Base-by-base conservation (phyloP, 1,140 invertebrate genomes). In the Magallana gigas region DNA sequence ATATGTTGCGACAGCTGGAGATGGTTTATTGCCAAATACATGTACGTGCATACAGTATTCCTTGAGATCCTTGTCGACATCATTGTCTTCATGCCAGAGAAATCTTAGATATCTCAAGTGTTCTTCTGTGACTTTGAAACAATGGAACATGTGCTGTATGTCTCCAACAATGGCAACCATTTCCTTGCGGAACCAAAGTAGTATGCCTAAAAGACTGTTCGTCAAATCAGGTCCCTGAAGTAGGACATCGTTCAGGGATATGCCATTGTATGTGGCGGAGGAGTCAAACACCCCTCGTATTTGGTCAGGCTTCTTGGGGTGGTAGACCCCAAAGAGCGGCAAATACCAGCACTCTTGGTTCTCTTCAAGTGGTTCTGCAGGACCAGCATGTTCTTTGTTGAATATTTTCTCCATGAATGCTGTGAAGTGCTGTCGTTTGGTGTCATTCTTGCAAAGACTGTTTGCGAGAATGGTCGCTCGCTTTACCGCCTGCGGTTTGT, bases 171-270 rank as follows among this genome's bases (percentile, higher is more conserved):
- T 85, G 23, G 85, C 88, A 16, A 89, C 62, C 7, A 7, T 1
- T 8, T 89, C 81, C 62, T 81, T 68, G 12, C 88, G n/a, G 83
- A 89, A 89, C 36, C 88, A 1, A 6, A 87, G 57, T 16, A 87
- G 36, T 4, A 89, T 58, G 14, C 5, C 85, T 81, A 88, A 9
- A 14, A 76, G 68, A 18, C 23, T 68, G 80, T 76, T 92, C 89
- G 95, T 94, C 0, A 95, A 71, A 83, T n/a, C n/a, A 60, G 59
- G n/a, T 60, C n/a, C 59, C n/a, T n/a, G n/a, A n/a, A n/a, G n/a
- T 93, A 92, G 12, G 95, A 94, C 0, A 0, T 92, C 92, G n/a
- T n/a, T n/a, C n/a, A n/a, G n/a, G n/a, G n/a, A n/a, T n/a, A n/a
- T n/a, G n/a, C n/a, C n/a, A n/a, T n/a, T n/a, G n/a, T n/a, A n/a